phyloP scores from a whole-genome alignment of 2,113 vertebrate genomes.

The Nycticebus coucang region DNA sequence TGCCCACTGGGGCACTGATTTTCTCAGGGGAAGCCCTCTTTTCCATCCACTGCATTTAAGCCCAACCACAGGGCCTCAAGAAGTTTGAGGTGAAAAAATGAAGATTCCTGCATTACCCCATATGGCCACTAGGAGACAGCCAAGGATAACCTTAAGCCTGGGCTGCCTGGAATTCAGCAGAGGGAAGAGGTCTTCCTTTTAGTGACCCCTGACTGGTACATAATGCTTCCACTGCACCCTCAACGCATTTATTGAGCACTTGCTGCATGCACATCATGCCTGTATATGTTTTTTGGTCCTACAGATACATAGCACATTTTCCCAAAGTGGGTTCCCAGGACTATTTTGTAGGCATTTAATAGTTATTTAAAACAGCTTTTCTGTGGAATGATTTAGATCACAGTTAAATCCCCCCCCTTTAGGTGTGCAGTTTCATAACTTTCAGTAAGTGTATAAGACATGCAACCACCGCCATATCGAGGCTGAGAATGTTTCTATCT shows the following conservation, averaged over 20 bases:
- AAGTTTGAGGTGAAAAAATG: neutral
- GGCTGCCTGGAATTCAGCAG: neutral
- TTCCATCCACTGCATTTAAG: neutral
- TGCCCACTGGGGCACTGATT: neutral
- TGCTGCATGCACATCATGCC: neutral
- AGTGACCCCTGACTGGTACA: neutral
- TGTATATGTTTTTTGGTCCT: neutral
- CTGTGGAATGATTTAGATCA: neutral
- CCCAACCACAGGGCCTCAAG: neutral
- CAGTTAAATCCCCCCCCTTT: neutral
- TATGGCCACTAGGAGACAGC: slow-evolving; percentile 25
- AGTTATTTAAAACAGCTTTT: slow-evolving; percentile 29
- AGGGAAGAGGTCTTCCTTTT: neutral
- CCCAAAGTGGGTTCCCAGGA: neutral
- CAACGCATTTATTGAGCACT: neutral
- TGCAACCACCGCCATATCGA: neutral
- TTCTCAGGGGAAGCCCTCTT: neutral
- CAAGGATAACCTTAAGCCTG: neutral
- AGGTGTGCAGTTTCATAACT: neutral
- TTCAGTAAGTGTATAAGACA: neutral
- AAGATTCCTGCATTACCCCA: neutral
- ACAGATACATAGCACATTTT: neutral
- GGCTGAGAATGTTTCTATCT: neutral
- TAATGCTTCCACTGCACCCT: neutral
- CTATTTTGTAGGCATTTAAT: neutral